Evolutionary conservation across 2,888 invertebrate species (phyloP), one percentile per base, ranked within the genome.

Genomic region (Buathra laborator): DNA sequence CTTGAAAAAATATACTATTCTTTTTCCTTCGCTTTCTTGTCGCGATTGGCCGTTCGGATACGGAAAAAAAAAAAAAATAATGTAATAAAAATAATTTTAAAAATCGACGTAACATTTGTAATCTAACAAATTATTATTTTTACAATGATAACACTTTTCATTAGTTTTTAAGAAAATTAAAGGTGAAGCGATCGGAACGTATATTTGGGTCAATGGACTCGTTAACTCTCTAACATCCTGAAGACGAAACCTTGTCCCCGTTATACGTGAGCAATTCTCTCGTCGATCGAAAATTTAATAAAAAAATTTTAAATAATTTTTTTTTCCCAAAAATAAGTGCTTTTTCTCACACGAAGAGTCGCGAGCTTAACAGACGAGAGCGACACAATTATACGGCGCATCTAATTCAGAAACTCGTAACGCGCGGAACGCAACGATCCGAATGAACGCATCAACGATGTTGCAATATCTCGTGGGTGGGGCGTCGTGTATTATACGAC

Each of bases 381-480:
- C n/a, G 14, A n/a, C 48, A 48, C n/a, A 4, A 14, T 48, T 48
- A 62, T 7, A 7, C 62, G 59, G 1, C 32, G 62, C 62, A 62
- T 32, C 14, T 12, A 12, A 62, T 32, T 32, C 29, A 5, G 1
- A 14, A 29, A 24, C 24, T 48, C 67, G n/a, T 32, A 62, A 32
- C 46, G 16, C 3, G 62, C 32, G 14, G 4, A 62, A 62, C 62
- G 29, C 32, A 32, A 62, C 29, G n/a, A 14, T 29, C 14, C 32
- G 62, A 62, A 62, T 29, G 32, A 62, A 62, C 32, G 62, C 32
- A 59, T 24, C 6, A 29, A 62, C 62, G 62, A 32, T 62, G 62
- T 62, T 62, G 62, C 71, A 71, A 71, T 51, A n/a, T 9, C 51
- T 2, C 48, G 19, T 14, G 2, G 29, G 24, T 56, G 62, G 44